Percentiles rank a stretch among this genome's conserved stretches.
These are phyloP conservation scores for Lutjanus argentimaculatus DNA, from an alignment of 2,797 vertebrate species.

Conservation along the genomic window DNA sequence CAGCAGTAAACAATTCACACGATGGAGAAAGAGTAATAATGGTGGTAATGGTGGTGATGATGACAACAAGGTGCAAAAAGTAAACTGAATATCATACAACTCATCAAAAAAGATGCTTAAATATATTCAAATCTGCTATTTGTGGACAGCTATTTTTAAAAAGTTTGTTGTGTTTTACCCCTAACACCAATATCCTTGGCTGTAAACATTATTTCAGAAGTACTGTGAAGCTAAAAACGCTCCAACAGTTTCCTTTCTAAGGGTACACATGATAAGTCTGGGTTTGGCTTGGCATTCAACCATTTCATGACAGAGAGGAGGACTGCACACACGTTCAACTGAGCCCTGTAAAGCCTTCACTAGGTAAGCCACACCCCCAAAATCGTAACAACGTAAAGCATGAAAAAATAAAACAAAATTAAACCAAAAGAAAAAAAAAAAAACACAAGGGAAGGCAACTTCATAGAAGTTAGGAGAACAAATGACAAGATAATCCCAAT, in stretches of 20 bases:
- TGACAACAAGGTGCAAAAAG: constrained; percentile 52
- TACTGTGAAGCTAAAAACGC: constrained; percentile 43
- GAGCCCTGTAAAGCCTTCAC: constrained; percentile 35
- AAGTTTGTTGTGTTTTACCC: constrained; percentile 2
- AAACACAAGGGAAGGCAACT: constrained; percentile 91
- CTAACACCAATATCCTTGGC: constrained; percentile 17
- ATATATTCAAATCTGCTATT: constrained; percentile 17
- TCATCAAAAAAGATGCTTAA: constrained; percentile 10
- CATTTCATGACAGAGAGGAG: constrained; percentile 34
- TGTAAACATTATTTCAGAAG: constrained; percentile 55
- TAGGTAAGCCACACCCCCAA: constrained; percentile 59
- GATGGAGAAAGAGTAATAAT: constrained; percentile 71
- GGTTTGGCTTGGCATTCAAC: constrained; percentile 26
- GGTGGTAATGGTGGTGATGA: constrained; percentile 80
- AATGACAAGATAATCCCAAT: constrained; percentile 87
- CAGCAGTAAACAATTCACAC: constrained; percentile 83
- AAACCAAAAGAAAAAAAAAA: constrained; percentile 50
- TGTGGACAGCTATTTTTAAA: background rate
- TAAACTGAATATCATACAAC: constrained; percentile 8
- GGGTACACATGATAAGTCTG: background rate
- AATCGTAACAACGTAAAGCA: constrained; percentile 78
- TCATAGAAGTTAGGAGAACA: constrained; percentile 97
- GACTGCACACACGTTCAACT: background rate
- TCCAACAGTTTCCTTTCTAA: constrained; percentile 31
- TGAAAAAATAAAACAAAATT: constrained; percentile 65